A percentile compares a stretch with the other conserved stretches of the same genome.
Conservation (phyloP, 2,888 invertebrate species). For the Drosophila bunnanda region DNA sequence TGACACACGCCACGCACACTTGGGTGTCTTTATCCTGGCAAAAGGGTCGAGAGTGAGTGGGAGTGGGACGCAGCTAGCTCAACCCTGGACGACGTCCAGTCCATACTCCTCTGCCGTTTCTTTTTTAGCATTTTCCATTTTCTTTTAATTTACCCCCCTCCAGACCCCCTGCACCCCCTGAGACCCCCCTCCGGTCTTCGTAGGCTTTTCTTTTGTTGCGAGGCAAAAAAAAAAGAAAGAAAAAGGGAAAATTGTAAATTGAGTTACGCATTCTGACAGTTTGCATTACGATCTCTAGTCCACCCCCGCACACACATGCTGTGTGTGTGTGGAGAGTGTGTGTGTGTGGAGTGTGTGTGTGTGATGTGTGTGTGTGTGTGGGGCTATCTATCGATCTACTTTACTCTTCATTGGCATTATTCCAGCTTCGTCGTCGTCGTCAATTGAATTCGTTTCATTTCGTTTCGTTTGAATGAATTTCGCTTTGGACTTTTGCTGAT, state of each 20-base stretch:
- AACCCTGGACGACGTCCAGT: conserved; percentile 46
- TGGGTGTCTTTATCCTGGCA: conserved; percentile 74
- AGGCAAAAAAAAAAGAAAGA: conserved; percentile 34
- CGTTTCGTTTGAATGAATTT: conserved; percentile 81
- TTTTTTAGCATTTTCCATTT: conserved; percentile 80
- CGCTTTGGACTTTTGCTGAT: conserved; percentile 72
- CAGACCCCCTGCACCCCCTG: neutral
- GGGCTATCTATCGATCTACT: conserved; percentile 80
- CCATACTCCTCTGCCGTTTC: conserved; percentile 36
- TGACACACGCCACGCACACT: conserved; percentile 63
- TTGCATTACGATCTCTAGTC: conserved; percentile 79
- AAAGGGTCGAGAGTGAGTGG: conserved; percentile 4
- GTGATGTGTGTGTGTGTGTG: conserved; percentile 30
- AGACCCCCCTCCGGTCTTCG: neutral
- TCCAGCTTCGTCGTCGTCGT: conserved; percentile 57
- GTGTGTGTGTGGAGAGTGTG: conserved; percentile 34
- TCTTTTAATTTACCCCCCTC: conserved; percentile 66
- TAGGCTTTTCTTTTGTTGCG: conserved; percentile 71
- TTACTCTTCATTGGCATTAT: conserved; percentile 81
- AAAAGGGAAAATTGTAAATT: conserved; percentile 77
- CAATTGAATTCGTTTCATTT: conserved; percentile 82
- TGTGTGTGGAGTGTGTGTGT: conserved; percentile 21
- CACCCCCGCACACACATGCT: conserved; percentile 29
- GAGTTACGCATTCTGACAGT: conserved; percentile 82
- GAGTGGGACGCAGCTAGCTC: conserved; percentile 26